Evolutionary conservation across 2,888 invertebrate genomes (phyloP), one percentile per base, ranked within the genome.

Genomic region (Galerucella pusilla): DNA sequence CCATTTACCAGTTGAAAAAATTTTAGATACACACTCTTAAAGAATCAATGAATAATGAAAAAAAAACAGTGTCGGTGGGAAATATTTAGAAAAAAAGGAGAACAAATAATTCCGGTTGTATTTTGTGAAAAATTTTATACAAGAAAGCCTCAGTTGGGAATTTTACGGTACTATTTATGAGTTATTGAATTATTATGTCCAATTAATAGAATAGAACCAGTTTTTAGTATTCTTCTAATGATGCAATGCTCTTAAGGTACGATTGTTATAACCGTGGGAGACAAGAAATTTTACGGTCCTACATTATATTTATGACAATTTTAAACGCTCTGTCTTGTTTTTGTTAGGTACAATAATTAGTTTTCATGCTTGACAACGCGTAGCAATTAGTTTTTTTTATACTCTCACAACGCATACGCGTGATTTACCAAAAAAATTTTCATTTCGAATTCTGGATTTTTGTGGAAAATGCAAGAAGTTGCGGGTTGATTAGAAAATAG

Each of bases 341-440:
- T n/a, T 52, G 60, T 28, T 60, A 60, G 60, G 14, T 60, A 28
- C 11, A 10, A 25, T 7, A 28, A 28, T 60, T 28, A 60, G 28
- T 60, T 60, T 60, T 60, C 60, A 16, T 28, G 60, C 60, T 7
- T 28, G 60, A 25, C 60, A 60, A 60, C 20, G 60, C 11, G 28
- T 4, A 35, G 35, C 35, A 35, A 5, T 35, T 35, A 2, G 35
- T 35, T 35, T 2, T 35, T 35, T 35, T 35, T 5, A 35, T 35
- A 35, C 5, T 5, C 35, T 7, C 5, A 35, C 6, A 6, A 7
- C 35, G 35, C 7, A 35, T 7, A 35, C 6, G 28, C 28, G 28
- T 3, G 28, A 28, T 28, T 4, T 28, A 28, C 2, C 28, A 1
- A 28, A 28, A 28, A 28, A 28, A 28, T 28, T 28, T 28, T 7